These are phyloP conservation scores for Oryzias melastigma DNA, from an alignment of 2,113 vertebrate species.

Conservation along the genomic window DNA sequence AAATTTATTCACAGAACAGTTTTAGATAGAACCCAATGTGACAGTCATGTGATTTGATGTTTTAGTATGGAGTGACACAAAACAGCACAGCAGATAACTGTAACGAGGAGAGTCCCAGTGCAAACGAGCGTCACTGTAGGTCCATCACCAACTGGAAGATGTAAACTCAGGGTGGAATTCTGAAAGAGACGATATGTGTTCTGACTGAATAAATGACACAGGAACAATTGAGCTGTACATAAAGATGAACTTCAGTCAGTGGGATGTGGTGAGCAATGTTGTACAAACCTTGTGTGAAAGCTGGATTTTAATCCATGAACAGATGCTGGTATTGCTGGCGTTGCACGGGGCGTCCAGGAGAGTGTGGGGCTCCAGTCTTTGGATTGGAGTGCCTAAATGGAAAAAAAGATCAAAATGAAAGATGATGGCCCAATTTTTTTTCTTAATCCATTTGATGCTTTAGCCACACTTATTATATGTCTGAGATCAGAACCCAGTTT, in stretches of 20 bases:
- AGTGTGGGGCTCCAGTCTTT: slow-evolving; percentile 46
- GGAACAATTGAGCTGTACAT: background rate
- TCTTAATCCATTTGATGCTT: background rate
- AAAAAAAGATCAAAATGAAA: background rate
- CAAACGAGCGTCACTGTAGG: slow-evolving; percentile 76
- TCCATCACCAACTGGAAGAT: slow-evolving; percentile 84
- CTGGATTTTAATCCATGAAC: slow-evolving; percentile 70
- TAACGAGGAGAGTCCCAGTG: slow-evolving; percentile 79
- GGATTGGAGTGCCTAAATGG: slow-evolving; percentile 63
- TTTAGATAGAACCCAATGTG: too few species aligned
- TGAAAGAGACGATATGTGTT: slow-evolving; percentile 38
- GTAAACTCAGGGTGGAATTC: slow-evolving; percentile 62
- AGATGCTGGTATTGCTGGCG: slow-evolving; percentile 64
- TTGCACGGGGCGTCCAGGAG: slow-evolving; percentile 68
- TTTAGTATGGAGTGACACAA: slow-evolving; percentile 80
- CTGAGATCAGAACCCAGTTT: too few species aligned
- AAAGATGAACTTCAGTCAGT: background rate
- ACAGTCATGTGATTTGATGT: slow-evolving; percentile 56
- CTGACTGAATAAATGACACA: background rate
- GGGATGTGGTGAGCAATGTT: background rate
- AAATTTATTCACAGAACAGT: too few species aligned
- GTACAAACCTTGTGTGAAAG: slow-evolving; percentile 50
- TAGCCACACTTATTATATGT: too few species aligned
- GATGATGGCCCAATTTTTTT: background rate
- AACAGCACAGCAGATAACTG: slow-evolving; percentile 77